These are phyloP conservation scores for Halesus radiatus DNA, from an alignment of 1,140 invertebrate species.

Conservation along the genomic window DNA sequence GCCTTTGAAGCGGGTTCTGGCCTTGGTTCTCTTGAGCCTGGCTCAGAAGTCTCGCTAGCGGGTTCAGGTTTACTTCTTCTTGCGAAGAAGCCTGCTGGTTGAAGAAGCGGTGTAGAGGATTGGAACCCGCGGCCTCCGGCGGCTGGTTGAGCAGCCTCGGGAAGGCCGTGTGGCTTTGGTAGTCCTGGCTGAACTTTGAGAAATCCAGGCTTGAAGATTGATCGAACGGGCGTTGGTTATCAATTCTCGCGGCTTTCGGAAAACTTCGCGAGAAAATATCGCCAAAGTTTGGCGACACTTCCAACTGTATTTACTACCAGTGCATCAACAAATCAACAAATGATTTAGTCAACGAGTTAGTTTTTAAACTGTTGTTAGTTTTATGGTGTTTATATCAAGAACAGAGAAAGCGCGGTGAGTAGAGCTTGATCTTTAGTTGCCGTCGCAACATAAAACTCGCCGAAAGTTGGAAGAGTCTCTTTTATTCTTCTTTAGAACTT, in stretches of 20 bases:
- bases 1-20: slow-evolving; percentile 49
- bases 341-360: not conserved
- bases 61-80: slow-evolving; percentile 6
- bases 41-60: slow-evolving; percentile 45
- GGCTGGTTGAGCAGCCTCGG: slow-evolving; percentile 56
- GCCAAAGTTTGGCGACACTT: slow-evolving; percentile 9
- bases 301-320: not conserved
- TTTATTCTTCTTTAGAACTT: no score
- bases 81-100: slow-evolving; percentile 18
- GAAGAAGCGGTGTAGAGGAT: slow-evolving; percentile 43
- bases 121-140: slow-evolving; percentile 43
- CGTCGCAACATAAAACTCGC: slow-evolving; percentile 39
- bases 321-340: not conserved
- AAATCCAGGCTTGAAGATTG: slow-evolving; percentile 57
- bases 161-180: slow-evolving; percentile 56
- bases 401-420: not conserved
- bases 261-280: slow-evolving; percentile 32
- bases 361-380: not conserved
- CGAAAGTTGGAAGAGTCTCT: no score
- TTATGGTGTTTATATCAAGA: not conserved
- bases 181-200: slow-evolving; percentile 57
- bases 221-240: slow-evolving; percentile 44
- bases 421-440: not conserved
- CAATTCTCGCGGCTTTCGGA: slow-evolving; percentile 38
- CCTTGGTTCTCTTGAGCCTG: slow-evolving; percentile 38